phyloP scores from a whole-genome alignment of 2,113 vertebrate genomes.

The Centropus bengalensis region DNA sequence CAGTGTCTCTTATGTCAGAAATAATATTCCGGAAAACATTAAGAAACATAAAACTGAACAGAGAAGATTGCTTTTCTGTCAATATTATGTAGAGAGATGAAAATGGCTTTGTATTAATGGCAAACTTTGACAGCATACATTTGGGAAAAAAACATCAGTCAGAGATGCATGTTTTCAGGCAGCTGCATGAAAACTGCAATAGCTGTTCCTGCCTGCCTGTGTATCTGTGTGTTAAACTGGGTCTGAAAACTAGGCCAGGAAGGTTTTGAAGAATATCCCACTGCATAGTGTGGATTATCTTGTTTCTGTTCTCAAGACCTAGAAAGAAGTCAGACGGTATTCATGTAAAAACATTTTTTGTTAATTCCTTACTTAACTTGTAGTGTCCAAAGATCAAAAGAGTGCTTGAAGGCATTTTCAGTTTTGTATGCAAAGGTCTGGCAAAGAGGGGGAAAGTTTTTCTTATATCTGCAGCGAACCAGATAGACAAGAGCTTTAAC shows the following conservation, averaged over 20 bases:
- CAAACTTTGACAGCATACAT: background rate
- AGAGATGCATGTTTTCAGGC: accelerated
- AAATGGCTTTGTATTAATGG: background rate
- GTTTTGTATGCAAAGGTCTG: background rate
- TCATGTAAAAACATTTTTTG: background rate
- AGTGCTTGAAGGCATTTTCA: background rate
- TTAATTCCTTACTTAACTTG: background rate
- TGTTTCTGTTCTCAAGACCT: background rate
- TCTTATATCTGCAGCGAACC: background rate
- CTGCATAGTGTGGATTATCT: background rate
- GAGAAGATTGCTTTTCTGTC: background rate
- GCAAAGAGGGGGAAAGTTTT: background rate
- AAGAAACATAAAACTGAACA: background rate
- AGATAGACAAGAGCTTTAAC: background rate
- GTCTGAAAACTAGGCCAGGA: background rate
- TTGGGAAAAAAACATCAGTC: background rate
- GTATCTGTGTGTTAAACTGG: background rate
- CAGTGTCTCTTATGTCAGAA: background rate
- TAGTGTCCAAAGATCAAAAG: background rate
- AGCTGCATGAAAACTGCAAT: background rate
- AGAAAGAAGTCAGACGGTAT: background rate
- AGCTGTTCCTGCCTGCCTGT: background rate
- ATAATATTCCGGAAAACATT: background rate
- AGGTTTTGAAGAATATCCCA: background rate
- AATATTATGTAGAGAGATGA: background rate